These are phyloP conservation scores for Latrodectus hesperus DNA, from an alignment of 2,888 invertebrate genomes.

Conservation along the genomic window DNA sequence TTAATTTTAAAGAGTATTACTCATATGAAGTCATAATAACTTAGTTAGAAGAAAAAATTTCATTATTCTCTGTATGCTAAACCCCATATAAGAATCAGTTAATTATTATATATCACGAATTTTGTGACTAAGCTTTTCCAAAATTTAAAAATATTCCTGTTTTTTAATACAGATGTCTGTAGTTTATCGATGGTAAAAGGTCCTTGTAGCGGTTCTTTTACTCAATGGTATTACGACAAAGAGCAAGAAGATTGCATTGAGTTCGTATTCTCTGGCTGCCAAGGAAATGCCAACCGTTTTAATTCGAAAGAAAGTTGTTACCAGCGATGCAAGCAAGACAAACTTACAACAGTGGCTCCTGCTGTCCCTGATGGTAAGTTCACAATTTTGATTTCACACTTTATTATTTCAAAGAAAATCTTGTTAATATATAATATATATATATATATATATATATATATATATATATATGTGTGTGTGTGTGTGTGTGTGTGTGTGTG, in stretches of 20 bases:
- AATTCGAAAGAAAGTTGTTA: slow-evolving; percentile 82
- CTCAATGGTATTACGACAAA: slow-evolving; percentile 84
- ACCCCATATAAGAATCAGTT: no score
- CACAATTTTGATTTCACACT: not conserved
- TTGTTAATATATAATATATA: no score
- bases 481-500: no score
- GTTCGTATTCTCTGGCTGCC: slow-evolving; percentile 88
- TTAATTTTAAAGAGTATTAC: no score
- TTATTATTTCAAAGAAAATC: no score
- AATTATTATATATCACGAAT: no score
- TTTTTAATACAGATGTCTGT: slow-evolving; percentile 48
- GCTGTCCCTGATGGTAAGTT: slow-evolving; percentile 30
- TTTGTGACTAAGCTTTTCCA: no score
- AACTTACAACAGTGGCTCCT: slow-evolving; percentile 33
- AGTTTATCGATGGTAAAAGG: slow-evolving; percentile 79
- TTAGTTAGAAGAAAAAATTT: no score
- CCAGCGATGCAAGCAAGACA: slow-evolving; percentile 78
- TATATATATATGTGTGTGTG: no score
- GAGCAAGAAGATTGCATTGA: slow-evolving; percentile 84
- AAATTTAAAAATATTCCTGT: not conserved
- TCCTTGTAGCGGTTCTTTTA: slow-evolving; percentile 78
- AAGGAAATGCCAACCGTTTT: slow-evolving; percentile 88
- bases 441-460: no score
- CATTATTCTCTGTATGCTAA: no score
- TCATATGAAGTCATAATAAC: no score